Conservation (phyloP, 2,797 vertebrate genomes). For the Diglossa cyanea region DNA sequence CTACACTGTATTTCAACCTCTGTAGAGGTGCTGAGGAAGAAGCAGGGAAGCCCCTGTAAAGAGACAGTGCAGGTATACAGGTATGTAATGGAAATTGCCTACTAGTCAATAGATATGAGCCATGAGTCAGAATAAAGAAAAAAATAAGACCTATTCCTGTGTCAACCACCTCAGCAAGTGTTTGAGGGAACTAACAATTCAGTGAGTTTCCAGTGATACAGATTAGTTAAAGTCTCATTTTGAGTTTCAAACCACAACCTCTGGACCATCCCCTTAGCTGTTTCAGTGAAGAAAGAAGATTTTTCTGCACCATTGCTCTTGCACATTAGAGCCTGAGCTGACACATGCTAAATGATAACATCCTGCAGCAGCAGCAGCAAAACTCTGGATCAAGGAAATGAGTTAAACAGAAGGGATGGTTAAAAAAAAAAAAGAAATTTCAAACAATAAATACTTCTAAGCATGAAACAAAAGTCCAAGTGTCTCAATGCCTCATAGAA, state of each 20-base stretch:
- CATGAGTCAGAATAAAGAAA: neutral
- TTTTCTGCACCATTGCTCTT: slow-evolving; percentile 1
- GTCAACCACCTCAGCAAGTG: neutral
- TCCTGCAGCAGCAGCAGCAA: neutral
- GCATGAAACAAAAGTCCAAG: neutral
- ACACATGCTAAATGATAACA: neutral
- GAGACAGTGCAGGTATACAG: neutral
- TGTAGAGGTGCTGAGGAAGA: neutral
- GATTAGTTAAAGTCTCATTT: neutral
- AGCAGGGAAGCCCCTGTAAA: neutral
- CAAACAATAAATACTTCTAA: neutral
- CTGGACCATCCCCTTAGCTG: neutral
- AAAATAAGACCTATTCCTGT: neutral
- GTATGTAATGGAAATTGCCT: neutral
- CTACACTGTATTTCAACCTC: neutral
- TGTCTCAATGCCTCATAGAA: neutral
- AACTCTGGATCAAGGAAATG: neutral
- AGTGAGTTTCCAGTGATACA: neutral
- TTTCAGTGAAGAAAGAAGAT: neutral
- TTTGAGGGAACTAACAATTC: neutral
- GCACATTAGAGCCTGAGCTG: neutral
- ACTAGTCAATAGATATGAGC: neutral
- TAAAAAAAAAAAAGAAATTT: neutral
- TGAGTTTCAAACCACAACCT: neutral
- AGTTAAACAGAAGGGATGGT: neutral